Evolutionary conservation across 2,113 vertebrate genomes (phyloP).

Genomic region (Xenopus borealis): DNA sequence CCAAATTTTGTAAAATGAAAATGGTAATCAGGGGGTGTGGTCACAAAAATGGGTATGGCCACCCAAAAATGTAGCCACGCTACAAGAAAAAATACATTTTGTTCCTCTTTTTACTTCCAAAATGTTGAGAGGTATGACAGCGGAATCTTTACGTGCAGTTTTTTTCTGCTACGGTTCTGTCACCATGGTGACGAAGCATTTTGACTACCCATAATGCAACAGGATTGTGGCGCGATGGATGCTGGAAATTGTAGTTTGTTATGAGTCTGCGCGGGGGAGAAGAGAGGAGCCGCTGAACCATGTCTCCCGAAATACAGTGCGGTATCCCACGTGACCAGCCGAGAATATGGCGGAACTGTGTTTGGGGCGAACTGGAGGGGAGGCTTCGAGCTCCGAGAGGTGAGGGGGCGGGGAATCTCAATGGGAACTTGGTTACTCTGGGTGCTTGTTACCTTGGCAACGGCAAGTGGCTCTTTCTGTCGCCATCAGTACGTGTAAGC

Average conservation of each 20-base stretch:
- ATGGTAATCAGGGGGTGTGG: no score
- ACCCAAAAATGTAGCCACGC: no score
- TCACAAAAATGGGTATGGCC: no score
- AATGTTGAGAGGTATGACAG: no score
- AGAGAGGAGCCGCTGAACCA: background rate
- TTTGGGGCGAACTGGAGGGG: background rate
- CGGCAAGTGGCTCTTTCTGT: background rate
- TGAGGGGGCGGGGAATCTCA: constrained; percentile 10
- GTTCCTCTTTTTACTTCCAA: no score
- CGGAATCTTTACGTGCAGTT: no score
- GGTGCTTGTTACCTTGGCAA: background rate
- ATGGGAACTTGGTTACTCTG: constrained; percentile 1
- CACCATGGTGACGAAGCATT: no score
- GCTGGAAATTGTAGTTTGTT: background rate
- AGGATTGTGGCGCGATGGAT: background rate
- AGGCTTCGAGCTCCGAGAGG: constrained; percentile 18
- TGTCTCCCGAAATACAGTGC: background rate
- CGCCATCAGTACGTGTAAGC: no score
- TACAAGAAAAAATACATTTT: no score
- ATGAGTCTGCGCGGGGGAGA: background rate
- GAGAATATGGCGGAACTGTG: constrained; percentile 35
- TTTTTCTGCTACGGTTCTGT: no score
- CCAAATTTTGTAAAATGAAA: no score
- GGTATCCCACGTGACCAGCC: background rate
- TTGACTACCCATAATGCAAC: no score